These are phyloP conservation scores for Punctoribates punctum DNA, from an alignment of 2,888 invertebrate genomes.

Conservation along the genomic window DNA sequence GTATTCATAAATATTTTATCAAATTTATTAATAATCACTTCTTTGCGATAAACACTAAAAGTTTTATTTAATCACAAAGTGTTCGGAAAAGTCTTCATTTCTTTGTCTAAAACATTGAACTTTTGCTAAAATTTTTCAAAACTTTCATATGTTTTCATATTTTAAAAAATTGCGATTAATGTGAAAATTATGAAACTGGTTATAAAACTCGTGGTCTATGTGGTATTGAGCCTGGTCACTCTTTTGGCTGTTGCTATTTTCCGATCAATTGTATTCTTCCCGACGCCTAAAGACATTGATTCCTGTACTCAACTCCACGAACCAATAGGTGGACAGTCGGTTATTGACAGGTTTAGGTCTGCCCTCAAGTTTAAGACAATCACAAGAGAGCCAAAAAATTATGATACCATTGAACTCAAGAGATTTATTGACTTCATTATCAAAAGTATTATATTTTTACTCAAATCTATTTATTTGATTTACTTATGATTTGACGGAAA, in stretches of 20 bases:
- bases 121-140: background rate
- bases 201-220: background rate
- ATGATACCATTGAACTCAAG: conserved; percentile 49
- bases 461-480: no score
- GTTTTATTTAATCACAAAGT: no score
- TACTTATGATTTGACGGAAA: conserved; percentile 45
- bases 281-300: background rate
- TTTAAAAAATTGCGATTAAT: background rate
- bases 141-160: background rate
- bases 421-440: conserved; percentile 49
- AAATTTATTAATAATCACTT: no score
- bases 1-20: no score
- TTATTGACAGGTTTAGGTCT: conserved; percentile 48
- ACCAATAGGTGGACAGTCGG: conserved; percentile 31
- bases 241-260: conserved; percentile 9
- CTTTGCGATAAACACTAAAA: no score
- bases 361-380: conserved; percentile 51
- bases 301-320: conserved; percentile 32
- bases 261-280: conserved; percentile 31
- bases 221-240: background rate
- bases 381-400: conserved; percentile 48
- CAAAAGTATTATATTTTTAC: no score
- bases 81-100: no score
- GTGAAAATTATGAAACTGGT: background rate
- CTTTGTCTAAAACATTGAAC: no score